Base-by-base conservation (phyloP, 2,888 invertebrate genomes). In the Drosophila affinis region DNA sequence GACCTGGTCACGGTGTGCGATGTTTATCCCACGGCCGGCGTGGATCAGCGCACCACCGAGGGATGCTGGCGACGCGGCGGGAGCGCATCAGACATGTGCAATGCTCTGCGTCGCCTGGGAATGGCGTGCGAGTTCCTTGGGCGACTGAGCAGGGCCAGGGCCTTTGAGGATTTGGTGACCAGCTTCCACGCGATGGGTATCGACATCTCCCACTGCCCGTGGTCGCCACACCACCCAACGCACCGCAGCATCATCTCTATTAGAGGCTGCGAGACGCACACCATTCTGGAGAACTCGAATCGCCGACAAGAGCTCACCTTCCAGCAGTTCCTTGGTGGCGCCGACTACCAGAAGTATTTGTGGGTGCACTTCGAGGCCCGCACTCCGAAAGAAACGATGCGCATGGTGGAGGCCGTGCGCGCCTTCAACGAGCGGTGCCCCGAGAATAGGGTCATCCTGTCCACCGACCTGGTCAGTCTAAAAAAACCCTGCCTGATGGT, bases 301-400 rank as follows among this genome's bases (percentile, higher is more conserved):
- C 91, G 89, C 1, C 88, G 92, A 12, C 92, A 93, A 34, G 93
- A 95, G 55, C 63, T 85, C 2, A 70, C 72, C 29, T 88, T 60
- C 45, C 85, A 85, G 79, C 81, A 87, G 21, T 95, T 95, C 79
- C 90, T 55, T 91, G 92, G 78, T 3, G 88, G 82, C 5, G 74
- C 94, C 1, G 91, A 94, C 78, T 90, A 95, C 58, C 83, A 90
- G 9, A 90, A 93, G 21, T 95, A 94, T 75, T 91, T 91, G 44
- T 95, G 95, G 95, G 93, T 95, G 62, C 95, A 96, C 90, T 95
- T 95, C 90, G 95, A 96, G 91, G 79, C 85, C 10, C 92, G 95
- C 51, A 94, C 94, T 89, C 91, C 93, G 6, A 82, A 91, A 2
- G 89, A 91, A 75, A 95, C 95, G 94, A 93, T 94, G 81, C 90